Base-by-base conservation (phyloP, 2,888 invertebrate genomes). In the Pandemis heparana region DNA sequence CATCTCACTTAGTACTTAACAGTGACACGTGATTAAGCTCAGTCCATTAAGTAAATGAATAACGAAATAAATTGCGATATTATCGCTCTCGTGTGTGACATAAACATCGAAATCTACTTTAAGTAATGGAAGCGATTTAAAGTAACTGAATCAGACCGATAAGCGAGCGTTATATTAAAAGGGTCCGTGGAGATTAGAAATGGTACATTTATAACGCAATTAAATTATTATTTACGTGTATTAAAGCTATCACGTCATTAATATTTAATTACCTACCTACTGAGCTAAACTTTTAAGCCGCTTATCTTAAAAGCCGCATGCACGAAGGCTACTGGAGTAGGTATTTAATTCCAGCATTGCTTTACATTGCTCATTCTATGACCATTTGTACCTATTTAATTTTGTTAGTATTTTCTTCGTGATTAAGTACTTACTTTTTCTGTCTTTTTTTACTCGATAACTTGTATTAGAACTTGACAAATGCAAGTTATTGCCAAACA, bases 91-190 rank as follows among this genome's bases (percentile, higher is more conserved):
- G 87, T 85, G 88, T 90, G 92, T 92, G 92, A 92, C 93, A 89
- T 85, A 90, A 91, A 94, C 93, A 94, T 92, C 89, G 92, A 91
- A 94, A 90, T 90, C 92, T 93, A 93, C 93, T 94, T 92, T 89
- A 92, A 90, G 89, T 92, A 92, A 92, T 92, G 92, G 92, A 92
- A 91, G 89, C 89, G 88, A 90, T 92, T 91, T 90, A 92, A 89
- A 90, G 87, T 87, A 85, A 85, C 82, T 83, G 86, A 90, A 89
- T 89, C 87, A 85, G 87, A 84, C 80, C 86, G 83, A 74, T 74
- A 74, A 74, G 60, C 12, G 23, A 70, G 60, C 51, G 64, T 53
- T 70, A 61, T 74, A 65, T 74, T 70, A 64, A 67, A 69, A 73
- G 73, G 70, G 69, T 65, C 69, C 60, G 51, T 41, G 10, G 60